Base-by-base conservation (phyloP, 35 echinoderm and acorn worm genomes). In the Eucidaris tribuloides region DNA sequence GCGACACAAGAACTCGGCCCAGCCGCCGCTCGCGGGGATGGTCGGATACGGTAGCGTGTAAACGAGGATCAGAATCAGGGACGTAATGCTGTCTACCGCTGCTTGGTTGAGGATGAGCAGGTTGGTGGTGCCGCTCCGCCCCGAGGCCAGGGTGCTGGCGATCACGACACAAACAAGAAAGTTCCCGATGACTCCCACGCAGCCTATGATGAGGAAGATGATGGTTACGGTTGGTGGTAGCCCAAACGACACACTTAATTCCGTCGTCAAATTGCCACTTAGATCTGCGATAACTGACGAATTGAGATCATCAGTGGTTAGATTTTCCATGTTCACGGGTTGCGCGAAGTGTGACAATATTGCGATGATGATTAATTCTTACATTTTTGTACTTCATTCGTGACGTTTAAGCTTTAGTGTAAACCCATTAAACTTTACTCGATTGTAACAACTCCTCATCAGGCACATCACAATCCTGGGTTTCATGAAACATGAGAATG, bases 91-190 rank as follows among this genome's bases (percentile, higher is more conserved):
- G 31, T 91, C 89, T 20, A 91, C 72, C 7, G 48, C 54, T 5
- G 89, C 89, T 38, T 91, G 89, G 46, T 91, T 85, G 23, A 91
- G 48, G 37, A 91, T 91, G 15, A 91, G 70, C n/a, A 65, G 65
- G 58, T 91, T 91, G 19, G 89, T 91, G 5, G 82, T 80, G 27
- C 17, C 84, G 17, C 58, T 28, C 43, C 79, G 66, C 40, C 77
- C 61, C 57, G 56, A 55, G 5, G 68, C 68, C 56, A 91, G 41
- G 14, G 71, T 72, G 58, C 62, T 81, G 5, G 72, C 50, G 55
- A 91, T 78, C 0, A 91, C 89, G 39, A 91, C 23, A 58, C 72
- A 85, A 5, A 91, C 89, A 44, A 91, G 58, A 46, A 83, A 17
- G 40, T 91, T 91, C 14, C 89, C 89, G 20, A 86, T 40, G 5